These are phyloP conservation scores for Micoletzkya japonica DNA, from an alignment of 2,888 invertebrate genomes.

Conservation along the genomic window DNA sequence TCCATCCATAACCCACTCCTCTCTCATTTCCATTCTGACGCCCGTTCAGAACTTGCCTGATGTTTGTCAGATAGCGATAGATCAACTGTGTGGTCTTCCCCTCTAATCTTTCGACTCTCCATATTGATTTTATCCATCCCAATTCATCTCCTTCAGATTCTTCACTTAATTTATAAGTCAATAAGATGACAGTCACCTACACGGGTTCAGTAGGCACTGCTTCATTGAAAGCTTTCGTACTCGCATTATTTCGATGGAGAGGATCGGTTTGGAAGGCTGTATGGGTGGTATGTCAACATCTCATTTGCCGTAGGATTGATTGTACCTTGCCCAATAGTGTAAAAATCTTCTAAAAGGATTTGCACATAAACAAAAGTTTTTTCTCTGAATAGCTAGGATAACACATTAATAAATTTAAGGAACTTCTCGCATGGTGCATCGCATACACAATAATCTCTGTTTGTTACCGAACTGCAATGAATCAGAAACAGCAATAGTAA, in stretches of 20 bases:
- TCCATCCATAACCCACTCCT: background rate
- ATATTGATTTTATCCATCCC: background rate
- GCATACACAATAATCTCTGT: constrained; percentile 18
- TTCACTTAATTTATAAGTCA: background rate
- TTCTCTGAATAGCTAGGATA: no score
- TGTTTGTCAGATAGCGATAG: background rate
- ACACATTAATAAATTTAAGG: background rate
- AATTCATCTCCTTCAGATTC: background rate
- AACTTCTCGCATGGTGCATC: constrained; percentile 21
- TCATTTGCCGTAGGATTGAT: background rate
- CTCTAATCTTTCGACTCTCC: background rate
- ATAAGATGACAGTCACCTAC: constrained; percentile 24
- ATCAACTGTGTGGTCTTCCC: background rate
- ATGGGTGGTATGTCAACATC: constrained; percentile 8
- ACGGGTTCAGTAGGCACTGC: constrained; percentile 12
- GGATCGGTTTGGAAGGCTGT: constrained; percentile 24
- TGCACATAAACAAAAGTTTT: no score
- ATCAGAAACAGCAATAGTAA: constrained; percentile 22
- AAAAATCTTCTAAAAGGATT: background rate
- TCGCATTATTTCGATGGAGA: constrained; percentile 19
- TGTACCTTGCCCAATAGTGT: background rate
- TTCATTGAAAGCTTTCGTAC: constrained; percentile 17
- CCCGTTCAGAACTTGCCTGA: no score
- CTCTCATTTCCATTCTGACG: background rate
- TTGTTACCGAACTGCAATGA: constrained; percentile 23